Evolutionary conservation across 2,888 invertebrate species (phyloP).

Genomic region (Amiota mariae): DNA sequence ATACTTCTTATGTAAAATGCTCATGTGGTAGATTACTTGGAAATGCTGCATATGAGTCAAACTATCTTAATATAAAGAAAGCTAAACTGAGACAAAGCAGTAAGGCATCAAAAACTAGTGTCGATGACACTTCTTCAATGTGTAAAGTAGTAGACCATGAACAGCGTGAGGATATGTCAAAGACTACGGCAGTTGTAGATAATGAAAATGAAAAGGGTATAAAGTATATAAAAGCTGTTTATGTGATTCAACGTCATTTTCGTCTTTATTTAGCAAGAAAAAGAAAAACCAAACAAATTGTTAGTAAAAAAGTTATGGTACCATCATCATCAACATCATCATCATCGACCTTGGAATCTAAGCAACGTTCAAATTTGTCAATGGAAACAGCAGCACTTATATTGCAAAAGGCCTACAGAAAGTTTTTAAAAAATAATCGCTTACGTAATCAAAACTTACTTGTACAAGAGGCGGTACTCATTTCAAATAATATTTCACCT

Average conservation of each 20-base stretch:
- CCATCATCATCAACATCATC: no score
- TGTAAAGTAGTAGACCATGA: neutral
- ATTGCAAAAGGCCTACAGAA: no score
- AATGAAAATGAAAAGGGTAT: slow-evolving; percentile 33
- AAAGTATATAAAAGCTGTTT: slow-evolving; percentile 57
- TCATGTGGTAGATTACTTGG: slow-evolving; percentile 54
- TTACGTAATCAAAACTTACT: no score
- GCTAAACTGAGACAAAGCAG: neutral
- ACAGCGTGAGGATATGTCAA: neutral
- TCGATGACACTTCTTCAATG: neutral
- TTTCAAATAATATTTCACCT: no score
- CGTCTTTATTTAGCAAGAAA: slow-evolving; percentile 52
- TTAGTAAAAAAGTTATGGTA: neutral
- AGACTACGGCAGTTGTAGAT: neutral
- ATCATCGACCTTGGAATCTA: no score
- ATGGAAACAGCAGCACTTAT: slow-evolving; percentile 43
- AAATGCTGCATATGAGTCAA: neutral
- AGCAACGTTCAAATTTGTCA: neutral
- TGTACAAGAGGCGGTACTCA: no score
- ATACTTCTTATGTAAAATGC: slow-evolving; percentile 51
- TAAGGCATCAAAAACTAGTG: neutral
- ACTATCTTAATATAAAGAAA: neutral
- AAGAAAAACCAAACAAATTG: neutral
- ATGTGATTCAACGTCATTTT: slow-evolving; percentile 61
- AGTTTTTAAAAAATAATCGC: no score